These are phyloP conservation scores for Entomobrya proxima DNA, from an alignment of 2,888 invertebrate species.

Conservation along the genomic window DNA sequence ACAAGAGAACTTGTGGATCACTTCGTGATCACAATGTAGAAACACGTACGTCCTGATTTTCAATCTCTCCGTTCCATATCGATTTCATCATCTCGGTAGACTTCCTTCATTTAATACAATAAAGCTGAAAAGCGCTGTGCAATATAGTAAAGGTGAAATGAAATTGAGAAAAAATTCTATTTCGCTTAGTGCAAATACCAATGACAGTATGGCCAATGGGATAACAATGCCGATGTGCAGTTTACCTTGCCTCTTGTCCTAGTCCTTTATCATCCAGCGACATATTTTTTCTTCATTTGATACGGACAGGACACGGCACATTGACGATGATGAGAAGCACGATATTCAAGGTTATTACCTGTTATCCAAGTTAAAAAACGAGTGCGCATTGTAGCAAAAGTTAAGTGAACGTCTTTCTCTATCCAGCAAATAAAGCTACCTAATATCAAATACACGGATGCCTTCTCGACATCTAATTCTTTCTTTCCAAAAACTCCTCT, in stretches of 20 bases:
- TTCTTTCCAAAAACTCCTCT: background rate
- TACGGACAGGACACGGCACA: too few relatives aligned
- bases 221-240: background rate
- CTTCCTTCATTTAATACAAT: background rate
- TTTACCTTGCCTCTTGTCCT: too few relatives aligned
- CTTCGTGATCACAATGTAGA: conserved; percentile 5
- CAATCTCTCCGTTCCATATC: background rate
- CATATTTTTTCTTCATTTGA: too few relatives aligned
- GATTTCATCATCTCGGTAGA: conserved; percentile 1
- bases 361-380: conserved; percentile 1
- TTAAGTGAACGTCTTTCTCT: background rate
- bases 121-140: conserved; percentile 8
- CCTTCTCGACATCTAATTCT: background rate
- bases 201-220: background rate
- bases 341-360: too few relatives aligned
- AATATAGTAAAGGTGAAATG: background rate
- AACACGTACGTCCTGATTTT: background rate
- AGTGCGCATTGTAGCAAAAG: background rate
- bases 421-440: background rate
- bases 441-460: background rate
- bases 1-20: background rate
- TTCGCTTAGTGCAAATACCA: background rate
- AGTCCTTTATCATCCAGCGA: too few relatives aligned
- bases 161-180: background rate
- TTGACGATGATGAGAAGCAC: too few relatives aligned